These are phyloP conservation scores for Poeciliopsis gracilis DNA, from an alignment of 2,797 vertebrate species.

Conservation along the genomic window DNA sequence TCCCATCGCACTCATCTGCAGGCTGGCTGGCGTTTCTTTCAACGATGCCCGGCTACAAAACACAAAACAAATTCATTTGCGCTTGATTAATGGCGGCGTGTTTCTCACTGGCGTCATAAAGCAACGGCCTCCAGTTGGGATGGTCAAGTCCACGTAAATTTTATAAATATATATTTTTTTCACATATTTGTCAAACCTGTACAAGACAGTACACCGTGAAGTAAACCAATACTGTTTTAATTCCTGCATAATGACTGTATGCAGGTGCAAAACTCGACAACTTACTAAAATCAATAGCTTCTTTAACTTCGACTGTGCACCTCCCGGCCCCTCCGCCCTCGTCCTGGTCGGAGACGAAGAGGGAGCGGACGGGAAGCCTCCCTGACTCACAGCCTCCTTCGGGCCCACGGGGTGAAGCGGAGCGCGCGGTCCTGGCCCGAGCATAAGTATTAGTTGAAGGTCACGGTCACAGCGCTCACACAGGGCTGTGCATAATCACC, in stretches of 20 bases:
- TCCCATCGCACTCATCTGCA: not conserved
- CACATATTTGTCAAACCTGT: too few relatives aligned
- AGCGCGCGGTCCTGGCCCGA: conserved; percentile 45
- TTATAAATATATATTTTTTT: not conserved
- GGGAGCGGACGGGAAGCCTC: conserved; percentile 22
- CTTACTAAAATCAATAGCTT: not conserved
- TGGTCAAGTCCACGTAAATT: not conserved
- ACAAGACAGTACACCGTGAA: too few relatives aligned
- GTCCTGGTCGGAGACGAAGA: not conserved
- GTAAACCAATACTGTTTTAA: not conserved
- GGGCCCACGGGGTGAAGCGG: conserved; percentile 57
- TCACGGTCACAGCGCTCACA: conserved; percentile 65
- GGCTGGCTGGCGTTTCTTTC: not conserved
- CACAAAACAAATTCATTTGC: not conserved
- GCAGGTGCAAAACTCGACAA: conserved; percentile 4
- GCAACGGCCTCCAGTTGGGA: not conserved
- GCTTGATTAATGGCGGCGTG: not conserved
- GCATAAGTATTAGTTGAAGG: conserved; percentile 81
- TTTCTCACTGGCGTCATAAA: not conserved
- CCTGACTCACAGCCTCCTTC: conserved; percentile 60
- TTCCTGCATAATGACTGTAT: not conserved
- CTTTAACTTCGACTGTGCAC: conserved; percentile 12
- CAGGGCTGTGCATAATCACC: conserved; percentile 71
- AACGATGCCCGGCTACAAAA: not conserved
- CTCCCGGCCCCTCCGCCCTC: conserved; percentile 19